Evolutionary conservation across 2,888 invertebrate genomes (phyloP), one percentile per base, ranked within the genome.

Genomic region (Brachypterus glaber): DNA sequence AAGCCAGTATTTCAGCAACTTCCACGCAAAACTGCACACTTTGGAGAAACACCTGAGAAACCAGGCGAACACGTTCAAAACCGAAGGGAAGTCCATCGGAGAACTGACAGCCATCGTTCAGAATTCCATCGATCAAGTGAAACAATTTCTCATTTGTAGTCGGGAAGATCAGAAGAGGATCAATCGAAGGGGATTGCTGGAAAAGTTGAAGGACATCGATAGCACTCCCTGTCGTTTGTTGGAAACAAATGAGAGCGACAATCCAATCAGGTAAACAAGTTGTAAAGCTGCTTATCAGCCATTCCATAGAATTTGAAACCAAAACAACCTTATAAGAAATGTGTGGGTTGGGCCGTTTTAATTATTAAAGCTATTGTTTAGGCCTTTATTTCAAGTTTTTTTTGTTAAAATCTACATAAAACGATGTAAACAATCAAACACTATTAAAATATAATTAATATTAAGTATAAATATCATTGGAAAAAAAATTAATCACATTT

Each of bases 141-240:
- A 41, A 31, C 30, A 42, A n/a, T 32, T 49, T 27, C 25, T 52
- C 2, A 26, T 43, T n/a, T 27, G 40, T 16, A 35, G 45, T 12
- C 44, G 43, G 3, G 39, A 36, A 4, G 38, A 38, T 3, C 31
- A 39, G 4, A 48, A 45, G 17, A 53, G 52, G 40, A 29, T 49
- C 4, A 55, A 55, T 37, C 29, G 51, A 17, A 46, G 41, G 31
- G 40, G 33, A n/a, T 36, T 52, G 4, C 26, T 52, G 12, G 31
- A 41, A 8, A 44, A 47, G 17, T 32, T 55, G 9, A 43, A 42
- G 15, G 37, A 46, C 3, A 37, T 49, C 4, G 38, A 47, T 13
- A 31, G 40, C 15, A 39, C 41, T n/a, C 55, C 55, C 13, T 47
- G 48, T 17, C 51, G 49, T 41, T 39, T 54, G 33, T 13, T 50